Conservation (phyloP, 1,140 invertebrate genomes). For the Caenorhabditis latens region DNA sequence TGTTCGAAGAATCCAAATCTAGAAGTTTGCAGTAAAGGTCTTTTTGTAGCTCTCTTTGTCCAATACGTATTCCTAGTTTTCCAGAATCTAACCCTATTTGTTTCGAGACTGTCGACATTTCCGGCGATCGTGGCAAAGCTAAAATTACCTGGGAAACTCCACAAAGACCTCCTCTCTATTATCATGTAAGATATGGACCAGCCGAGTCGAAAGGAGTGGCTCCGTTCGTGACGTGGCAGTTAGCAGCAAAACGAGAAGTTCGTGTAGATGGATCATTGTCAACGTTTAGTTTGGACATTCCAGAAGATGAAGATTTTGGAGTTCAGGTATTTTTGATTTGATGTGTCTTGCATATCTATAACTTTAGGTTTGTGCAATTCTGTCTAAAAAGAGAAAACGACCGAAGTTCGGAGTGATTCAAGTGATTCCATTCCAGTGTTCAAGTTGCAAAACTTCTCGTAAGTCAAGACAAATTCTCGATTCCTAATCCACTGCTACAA, state of each 20-base stretch:
- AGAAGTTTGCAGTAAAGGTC: constrained; percentile 65
- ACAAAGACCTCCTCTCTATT: constrained; percentile 59
- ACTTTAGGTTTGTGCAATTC: constrained; percentile 65
- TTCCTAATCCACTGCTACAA: neutral
- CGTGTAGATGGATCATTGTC: constrained; percentile 61
- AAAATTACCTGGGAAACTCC: constrained; percentile 60
- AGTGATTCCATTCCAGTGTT: constrained; percentile 65
- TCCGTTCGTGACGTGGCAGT: constrained; percentile 66
- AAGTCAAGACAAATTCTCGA: neutral
- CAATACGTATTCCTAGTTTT: neutral
- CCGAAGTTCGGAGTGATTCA: constrained; percentile 66
- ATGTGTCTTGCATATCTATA: neutral
- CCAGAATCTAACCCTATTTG: constrained; percentile 64
- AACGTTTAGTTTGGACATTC: constrained; percentile 60
- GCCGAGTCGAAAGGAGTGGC: constrained; percentile 59
- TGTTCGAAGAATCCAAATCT: constrained; percentile 63
- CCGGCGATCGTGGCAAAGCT: constrained; percentile 61
- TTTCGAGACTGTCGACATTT: constrained; percentile 60
- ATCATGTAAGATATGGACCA: constrained; percentile 66
- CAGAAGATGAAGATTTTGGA: constrained; percentile 63
- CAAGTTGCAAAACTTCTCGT: constrained; percentile 58
- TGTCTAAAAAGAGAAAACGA: constrained; percentile 56
- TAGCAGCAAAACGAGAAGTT: constrained; percentile 61
- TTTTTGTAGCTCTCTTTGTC: neutral
- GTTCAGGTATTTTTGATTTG: constrained; percentile 53